Evolutionary conservation across 2,888 invertebrate genomes (phyloP), one percentile per base, ranked within the genome.

Genomic region (Drosophila ustulata): DNA sequence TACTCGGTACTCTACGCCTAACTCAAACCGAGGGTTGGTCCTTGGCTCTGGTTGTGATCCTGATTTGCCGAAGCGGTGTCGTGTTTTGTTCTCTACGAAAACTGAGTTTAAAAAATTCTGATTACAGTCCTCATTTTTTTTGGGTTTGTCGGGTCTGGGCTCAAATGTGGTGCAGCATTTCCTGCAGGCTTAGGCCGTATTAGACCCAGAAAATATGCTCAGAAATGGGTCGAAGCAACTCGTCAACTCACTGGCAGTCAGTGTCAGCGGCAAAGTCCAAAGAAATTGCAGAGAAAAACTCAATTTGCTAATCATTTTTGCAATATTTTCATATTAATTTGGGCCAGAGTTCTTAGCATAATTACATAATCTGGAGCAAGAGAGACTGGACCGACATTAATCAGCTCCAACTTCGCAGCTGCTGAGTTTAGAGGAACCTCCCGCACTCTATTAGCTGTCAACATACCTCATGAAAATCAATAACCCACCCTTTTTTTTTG

Each of bases 181-280:
- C 71, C 82, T 75, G 73, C 46, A 52, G 82, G 88, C 83, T 83
- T 80, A 83, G 46, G 7, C 26, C 64, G 80, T 73, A 80, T 83
- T 83, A 88, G 67, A 61, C 41, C 51, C 66, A 78, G 75, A 67
- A 75, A 56, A 47, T 28, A 47, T 30, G 73, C 65, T 11, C 23
- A 43, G 55, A 56, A 34, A 62, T 66, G 32, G 46, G 32, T 46
- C 50, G 9, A 34, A 50, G 11, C 30, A 32, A 23, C 34, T 34
- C 23, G 23, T 34, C 45, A 45, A 83, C 83, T 80, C 78, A 68
- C 64, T 79, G 72, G 52, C 74, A 67, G 80, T 64, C 80, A 65
- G 76, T 52, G 65, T 66, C 52, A 18, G 13, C 74, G 66, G 64
- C 51, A 55, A 34, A 63, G 30, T 41, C 43, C 59, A 72, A 67